phyloP scores from a whole-genome alignment of 2,113 vertebrate genomes.

The Ginglymostoma cirratum region DNA sequence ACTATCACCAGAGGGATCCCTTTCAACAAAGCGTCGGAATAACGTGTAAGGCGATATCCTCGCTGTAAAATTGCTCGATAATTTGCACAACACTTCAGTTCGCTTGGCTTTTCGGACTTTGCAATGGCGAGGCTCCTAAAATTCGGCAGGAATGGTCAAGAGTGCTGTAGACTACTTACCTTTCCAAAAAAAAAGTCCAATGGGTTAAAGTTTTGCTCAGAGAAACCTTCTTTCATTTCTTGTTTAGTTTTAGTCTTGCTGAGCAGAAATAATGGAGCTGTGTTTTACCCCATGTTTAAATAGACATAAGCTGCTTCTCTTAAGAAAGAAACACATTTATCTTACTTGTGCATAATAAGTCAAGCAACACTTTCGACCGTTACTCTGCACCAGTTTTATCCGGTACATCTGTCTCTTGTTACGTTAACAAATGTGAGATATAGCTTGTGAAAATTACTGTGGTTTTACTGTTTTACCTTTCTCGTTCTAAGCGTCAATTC shows the following conservation, averaged over 20 bases:
- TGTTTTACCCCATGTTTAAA: neutral
- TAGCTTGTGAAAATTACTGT: too few species aligned
- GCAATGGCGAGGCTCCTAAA: neutral
- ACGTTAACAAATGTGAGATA: neutral
- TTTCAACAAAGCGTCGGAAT: constrained; percentile 14
- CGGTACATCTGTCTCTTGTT: neutral
- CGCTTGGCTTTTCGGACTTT: neutral
- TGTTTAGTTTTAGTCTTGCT: neutral
- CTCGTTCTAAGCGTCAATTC: neutral
- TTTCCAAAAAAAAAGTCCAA: neutral
- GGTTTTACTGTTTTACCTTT: neutral
- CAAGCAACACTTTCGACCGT: neutral
- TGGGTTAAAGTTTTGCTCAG: neutral
- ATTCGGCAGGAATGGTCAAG: neutral
- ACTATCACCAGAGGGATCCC: neutral
- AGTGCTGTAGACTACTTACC: neutral
- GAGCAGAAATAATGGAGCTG: neutral
- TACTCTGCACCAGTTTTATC: neutral
- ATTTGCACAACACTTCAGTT: neutral
- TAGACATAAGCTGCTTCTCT: neutral
- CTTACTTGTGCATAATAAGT: neutral
- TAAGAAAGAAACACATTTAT: neutral
- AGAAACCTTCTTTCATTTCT: neutral
- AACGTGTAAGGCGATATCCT: neutral
- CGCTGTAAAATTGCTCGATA: neutral